phyloP scores from a whole-genome alignment of 1,140 invertebrate genomes.

The Berghia stephanieae region DNA sequence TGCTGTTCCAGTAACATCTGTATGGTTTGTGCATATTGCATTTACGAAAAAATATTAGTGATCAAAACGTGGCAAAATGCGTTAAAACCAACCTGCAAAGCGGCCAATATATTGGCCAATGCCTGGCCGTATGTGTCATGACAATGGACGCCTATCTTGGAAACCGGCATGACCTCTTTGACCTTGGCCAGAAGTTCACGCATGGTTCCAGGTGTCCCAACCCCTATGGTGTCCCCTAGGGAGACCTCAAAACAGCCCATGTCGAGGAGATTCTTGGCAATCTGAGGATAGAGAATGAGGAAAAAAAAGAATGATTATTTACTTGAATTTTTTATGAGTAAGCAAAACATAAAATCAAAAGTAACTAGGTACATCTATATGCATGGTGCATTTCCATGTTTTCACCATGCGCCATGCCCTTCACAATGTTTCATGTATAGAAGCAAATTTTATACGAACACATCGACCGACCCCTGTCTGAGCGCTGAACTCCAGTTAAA shows the following conservation, averaged over 20 bases:
- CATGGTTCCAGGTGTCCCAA: constrained; percentile 89
- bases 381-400: too few species aligned
- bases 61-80: neutral
- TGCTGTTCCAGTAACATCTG: neutral
- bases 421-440: too few species aligned
- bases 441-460: too few species aligned
- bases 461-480: too few species aligned
- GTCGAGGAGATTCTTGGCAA: constrained; percentile 77
- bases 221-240: constrained; percentile 96
- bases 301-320: neutral
- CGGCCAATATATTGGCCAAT: constrained; percentile 88
- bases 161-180: constrained; percentile 71
- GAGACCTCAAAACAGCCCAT: constrained; percentile 90
- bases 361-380: neutral
- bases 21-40: neutral
- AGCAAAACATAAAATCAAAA: neutral
- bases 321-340: neutral
- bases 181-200: constrained; percentile 81
- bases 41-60: neutral
- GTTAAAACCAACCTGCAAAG: constrained; percentile 74
- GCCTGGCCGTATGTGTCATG: constrained; percentile 99
- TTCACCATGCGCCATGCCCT: too few species aligned
- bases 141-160: constrained; percentile 91
- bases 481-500: too few species aligned
- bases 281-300: constrained; percentile 50